Percentiles rank a stretch among this genome's conserved stretches.
phyloP scores from a whole-genome alignment of 2,797 vertebrate genomes.

The Remorina albescens region DNA sequence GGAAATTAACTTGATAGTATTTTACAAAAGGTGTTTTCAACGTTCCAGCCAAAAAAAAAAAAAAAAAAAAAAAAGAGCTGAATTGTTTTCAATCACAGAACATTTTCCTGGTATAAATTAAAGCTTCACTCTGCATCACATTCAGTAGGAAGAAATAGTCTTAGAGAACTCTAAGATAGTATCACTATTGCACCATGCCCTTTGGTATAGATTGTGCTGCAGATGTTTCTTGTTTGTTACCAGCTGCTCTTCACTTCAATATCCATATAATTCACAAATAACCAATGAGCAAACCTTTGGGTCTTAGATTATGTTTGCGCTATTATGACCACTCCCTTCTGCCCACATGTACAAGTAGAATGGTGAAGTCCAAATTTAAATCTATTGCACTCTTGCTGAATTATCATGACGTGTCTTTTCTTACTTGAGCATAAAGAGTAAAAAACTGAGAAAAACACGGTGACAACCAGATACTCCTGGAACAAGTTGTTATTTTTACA shows the following conservation, averaged over 20 bases:
- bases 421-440: background rate
- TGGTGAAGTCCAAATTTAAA: background rate
- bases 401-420: background rate
- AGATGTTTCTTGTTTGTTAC: background rate
- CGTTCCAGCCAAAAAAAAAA: background rate
- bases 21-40: background rate
- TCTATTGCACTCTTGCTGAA: too few relatives aligned
- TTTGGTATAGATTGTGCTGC: background rate
- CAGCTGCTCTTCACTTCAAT: background rate
- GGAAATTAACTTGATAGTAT: background rate
- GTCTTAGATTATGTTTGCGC: background rate
- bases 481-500: background rate
- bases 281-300: background rate
- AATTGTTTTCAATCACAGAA: background rate
- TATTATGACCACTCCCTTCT: background rate
- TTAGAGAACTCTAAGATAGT: background rate
- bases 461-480: background rate
- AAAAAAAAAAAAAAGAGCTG: background rate
- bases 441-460: background rate
- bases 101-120: background rate
- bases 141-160: background rate
- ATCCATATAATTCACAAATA: background rate
- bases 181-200: background rate
- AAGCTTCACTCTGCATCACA: background rate
- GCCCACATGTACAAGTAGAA: background rate